A percentile compares a stretch with the other conserved stretches of the same genome.
Evolutionary conservation across 1,140 invertebrate species (phyloP).

Genomic region (Micrasema longulum): DNA sequence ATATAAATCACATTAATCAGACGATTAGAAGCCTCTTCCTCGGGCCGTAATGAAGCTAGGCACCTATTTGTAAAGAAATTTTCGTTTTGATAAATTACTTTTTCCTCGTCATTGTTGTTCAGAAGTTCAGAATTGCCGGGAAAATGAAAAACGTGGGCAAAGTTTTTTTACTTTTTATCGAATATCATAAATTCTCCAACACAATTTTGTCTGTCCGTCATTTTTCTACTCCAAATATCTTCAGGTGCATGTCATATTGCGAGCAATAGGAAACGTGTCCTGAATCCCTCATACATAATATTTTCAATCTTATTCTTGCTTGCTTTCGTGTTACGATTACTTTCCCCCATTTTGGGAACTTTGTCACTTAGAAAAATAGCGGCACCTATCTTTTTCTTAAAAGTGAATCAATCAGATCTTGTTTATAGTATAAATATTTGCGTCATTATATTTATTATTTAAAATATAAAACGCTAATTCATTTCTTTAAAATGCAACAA

Average conservation of each 20-base stretch:
- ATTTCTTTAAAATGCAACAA: too few species aligned
- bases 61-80: too few species aligned
- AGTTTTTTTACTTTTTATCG: background rate
- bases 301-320: conserved; percentile 13
- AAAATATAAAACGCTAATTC: too few species aligned
- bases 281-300: conserved; percentile 12
- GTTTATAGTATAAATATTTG: too few species aligned
- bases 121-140: too few species aligned
- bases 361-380: too few species aligned
- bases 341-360: background rate
- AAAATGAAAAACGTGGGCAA: too few species aligned
- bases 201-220: conserved; percentile 16
- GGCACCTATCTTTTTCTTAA: too few species aligned
- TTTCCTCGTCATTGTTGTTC: too few species aligned
- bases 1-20: conserved; percentile 30
- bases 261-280: conserved; percentile 28
- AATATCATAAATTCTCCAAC: background rate
- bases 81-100: too few species aligned
- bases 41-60: background rate
- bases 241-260: conserved; percentile 34
- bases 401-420: too few species aligned
- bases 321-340: background rate
- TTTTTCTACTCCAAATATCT: conserved; percentile 32
- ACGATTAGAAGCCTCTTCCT: conserved; percentile 11
- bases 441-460: too few species aligned